Percentiles rank a stretch among this genome's conserved stretches.
These are phyloP conservation scores for Triplophysa dalaica DNA, from an alignment of 2,113 vertebrate species.

Conservation along the genomic window DNA sequence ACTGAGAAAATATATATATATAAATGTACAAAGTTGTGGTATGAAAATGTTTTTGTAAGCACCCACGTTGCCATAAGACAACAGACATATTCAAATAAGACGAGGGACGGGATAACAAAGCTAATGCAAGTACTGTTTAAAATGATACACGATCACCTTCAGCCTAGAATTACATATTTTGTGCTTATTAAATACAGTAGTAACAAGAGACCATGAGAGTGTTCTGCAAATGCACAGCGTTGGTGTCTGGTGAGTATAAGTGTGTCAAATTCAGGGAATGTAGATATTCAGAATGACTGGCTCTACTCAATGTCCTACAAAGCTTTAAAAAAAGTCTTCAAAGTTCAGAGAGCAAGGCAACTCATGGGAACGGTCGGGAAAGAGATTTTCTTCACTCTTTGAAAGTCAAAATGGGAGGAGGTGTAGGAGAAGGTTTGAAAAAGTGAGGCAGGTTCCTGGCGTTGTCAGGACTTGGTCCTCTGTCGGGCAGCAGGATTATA, in stretches of 20 bases:
- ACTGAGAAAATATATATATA: conserved; percentile 37
- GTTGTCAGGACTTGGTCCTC: conserved; percentile 90
- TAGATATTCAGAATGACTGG: conserved; percentile 23
- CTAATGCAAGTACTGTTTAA: neutral
- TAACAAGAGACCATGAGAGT: neutral
- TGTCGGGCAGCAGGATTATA: conserved; percentile 91
- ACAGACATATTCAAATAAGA: conserved; percentile 36
- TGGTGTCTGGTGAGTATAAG: conserved; percentile 18
- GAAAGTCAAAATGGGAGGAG: conserved; percentile 79
- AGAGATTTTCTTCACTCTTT: conserved; percentile 76
- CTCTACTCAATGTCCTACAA: conserved; percentile 21
- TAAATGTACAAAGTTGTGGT: conserved; percentile 23
- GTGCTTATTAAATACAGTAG: conserved; percentile 46
- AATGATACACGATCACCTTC: conserved; percentile 27
- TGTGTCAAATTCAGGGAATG: conserved; percentile 13
- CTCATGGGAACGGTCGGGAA: conserved; percentile 30
- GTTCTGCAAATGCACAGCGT: conserved; percentile 26
- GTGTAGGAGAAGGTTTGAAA: conserved; percentile 88
- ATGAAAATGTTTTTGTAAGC: conserved; percentile 42
- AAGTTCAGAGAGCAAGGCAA: conserved; percentile 49
- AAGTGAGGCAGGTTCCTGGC: conserved; percentile 85
- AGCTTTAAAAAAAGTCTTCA: conserved; percentile 7
- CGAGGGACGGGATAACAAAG: conserved; percentile 37
- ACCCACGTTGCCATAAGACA: conserved; percentile 47
- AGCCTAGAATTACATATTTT: conserved; percentile 9